phyloP scores from a whole-genome alignment of 2,888 invertebrate genomes.

The Doris montereyensis region DNA sequence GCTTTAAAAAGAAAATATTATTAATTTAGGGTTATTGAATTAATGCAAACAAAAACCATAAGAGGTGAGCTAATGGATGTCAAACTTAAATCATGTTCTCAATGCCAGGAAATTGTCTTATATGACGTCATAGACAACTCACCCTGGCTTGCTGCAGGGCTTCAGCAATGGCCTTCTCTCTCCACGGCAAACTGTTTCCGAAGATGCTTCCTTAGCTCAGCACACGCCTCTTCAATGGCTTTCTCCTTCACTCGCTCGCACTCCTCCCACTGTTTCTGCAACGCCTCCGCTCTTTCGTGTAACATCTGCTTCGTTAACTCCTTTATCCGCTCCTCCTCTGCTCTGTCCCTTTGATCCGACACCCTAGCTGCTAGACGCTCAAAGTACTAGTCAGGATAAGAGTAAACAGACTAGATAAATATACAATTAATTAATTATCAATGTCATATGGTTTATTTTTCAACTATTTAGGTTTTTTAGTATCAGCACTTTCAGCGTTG shows the following conservation, averaged over 20 bases:
- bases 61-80: no score
- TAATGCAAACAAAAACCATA: no score
- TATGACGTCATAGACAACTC: not conserved
- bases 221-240: conserved; percentile 63
- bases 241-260: conserved; percentile 58
- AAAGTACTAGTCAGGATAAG: conserved; percentile 53
- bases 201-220: conserved; percentile 52
- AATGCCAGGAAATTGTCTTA: no score
- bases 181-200: conserved; percentile 60
- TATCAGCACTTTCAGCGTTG: no score
- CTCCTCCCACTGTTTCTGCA: conserved; percentile 61
- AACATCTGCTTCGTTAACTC: conserved; percentile 59
- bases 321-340: conserved; percentile 62
- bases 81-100: no score
- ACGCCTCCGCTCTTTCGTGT: conserved; percentile 60
- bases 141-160: conserved; percentile 64
- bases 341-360: conserved; percentile 61
- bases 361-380: conserved; percentile 60
- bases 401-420: not conserved
- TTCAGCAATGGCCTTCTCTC: conserved; percentile 60
- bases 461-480: no score
- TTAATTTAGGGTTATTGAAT: no score
- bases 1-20: no score
- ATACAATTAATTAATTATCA: no score
- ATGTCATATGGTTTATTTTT: no score